Base-by-base conservation (phyloP, 2,797 vertebrate genomes). In the Tadarida brasiliensis region DNA sequence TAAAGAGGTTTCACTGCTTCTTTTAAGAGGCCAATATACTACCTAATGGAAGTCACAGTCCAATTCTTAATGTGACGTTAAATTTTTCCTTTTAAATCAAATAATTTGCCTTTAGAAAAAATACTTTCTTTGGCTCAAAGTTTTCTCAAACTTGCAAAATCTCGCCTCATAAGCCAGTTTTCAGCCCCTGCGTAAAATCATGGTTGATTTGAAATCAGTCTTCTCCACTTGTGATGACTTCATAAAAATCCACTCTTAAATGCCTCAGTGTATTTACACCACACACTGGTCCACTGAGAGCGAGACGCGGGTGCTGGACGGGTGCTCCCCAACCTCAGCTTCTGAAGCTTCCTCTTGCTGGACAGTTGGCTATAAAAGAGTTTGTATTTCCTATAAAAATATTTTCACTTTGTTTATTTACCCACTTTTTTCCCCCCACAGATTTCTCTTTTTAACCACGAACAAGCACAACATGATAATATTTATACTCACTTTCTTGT, bases 341-440 rank as follows among this genome's bases (percentile, higher is more conserved):
- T 95, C 96, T 95, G 96, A 92, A 90, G 86, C 95, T 98, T 98
- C 95, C 82, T 96, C 80, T 94, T 89, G 74, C 81, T 97, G 59
- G 96, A 96, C 67, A 85, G 94, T 96, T 91, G 84, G 83, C 94
- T 73, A 93, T 97, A 97, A 98, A 98, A 97, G 47, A 96, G 94
- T 97, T 98, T 96, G 95, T 96, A 97, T 89, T 98, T 80, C 83
- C 94, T 28, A 74, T 96, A 97, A 97, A 98, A 98, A 82, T 95
- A 96, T 98, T 98, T 98, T 96, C 93, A 82, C 84, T 98, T 96
- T 94, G 70, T 97, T 96, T 98, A 90, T 90, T 95, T 93, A 94
- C 88, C 92, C 94, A 97, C 81, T 84, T 73, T 59, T 59, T 94
- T 84, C 96, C 92, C 77, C 96, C 92, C 77, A 92, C 95, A 97